Evolutionary conservation across 2,113 vertebrate species (phyloP), one percentile per base, ranked within the genome.

Genomic region (Oryzias woworae): DNA sequence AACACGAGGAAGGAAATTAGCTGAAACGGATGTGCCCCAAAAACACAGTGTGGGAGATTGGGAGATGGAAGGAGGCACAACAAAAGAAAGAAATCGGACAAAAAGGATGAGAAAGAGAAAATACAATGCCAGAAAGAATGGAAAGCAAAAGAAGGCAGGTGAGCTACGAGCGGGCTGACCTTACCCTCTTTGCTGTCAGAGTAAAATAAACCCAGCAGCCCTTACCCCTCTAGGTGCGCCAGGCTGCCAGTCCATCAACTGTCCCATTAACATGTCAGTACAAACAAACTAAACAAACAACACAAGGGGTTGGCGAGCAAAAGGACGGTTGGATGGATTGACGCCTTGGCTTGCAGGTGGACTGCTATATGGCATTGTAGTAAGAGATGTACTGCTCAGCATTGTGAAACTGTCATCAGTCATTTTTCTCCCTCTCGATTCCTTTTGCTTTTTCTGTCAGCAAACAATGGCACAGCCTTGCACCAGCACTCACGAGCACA

Each of bases 231-330:
- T 47, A 24, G 75, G 77, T 47, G 51, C 63, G 78, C 79, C 74
- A 53, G 60, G 44, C 59, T 78, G 74, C 83, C 82, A 73, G 82
- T 88, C 85, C 75, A 76, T 90, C 88, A 87, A 72, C 57, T 69
- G 80, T 82, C 78, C 80, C 78, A 87, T 90, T 87, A 87, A 82
- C 85, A 84, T 85, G 83, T 90, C 88, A 81, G 69, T 83, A 78
- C 86, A 88, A 82, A 82, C 79, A 82, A 87, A 80, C 81, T 62
- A 76, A 84, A 83, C 73, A 71, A 61, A 78, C 74, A 68, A 79
- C 58, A 58, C 57, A 69, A 76, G 75, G 58, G 53, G 4, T 69
- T 53, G 42, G 69, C 1, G 49, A 71, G 69, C 63, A 16, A 52
- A 49, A 57, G 66, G 59, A 76, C 1, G 64, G 67, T 77, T 75